Base-by-base conservation (phyloP, 2,113 vertebrate genomes). In the Fulica atra region DNA sequence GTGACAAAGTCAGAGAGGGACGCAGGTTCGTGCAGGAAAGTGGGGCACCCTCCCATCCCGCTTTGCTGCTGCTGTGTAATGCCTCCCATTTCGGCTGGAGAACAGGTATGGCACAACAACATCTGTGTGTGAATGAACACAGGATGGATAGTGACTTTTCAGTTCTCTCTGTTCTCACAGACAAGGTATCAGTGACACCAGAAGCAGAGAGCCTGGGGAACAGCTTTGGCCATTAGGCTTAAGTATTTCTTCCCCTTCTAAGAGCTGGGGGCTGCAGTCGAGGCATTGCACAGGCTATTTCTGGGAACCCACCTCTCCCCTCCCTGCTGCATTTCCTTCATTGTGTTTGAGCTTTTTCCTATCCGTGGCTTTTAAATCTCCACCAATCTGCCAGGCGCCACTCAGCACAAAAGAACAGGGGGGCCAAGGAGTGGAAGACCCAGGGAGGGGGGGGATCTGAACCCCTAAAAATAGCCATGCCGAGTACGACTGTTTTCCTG, bases 391-490 rank as follows among this genome's bases (percentile, higher is more conserved):
- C 96, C 97, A 98, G 97, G 96, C 95, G 92, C 97, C 97, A 90
- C 93, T 96, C 95, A 90, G 97, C 85, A 96, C 97, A 98, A 98
- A 97, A 91, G 95, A 74, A 90, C 63, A 1, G 72, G 38, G 63
- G 79, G 83, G 89, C 63, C 33, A 28, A 66, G 72, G 94, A 46
- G 87, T 96, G 88, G 94, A 92, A 91, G 65, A 80, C 72, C 53
- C 63, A 8, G 84, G 92, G 97, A 93, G 96, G 97, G 95, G 95
- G 89, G 91, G 26, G 44, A 69, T 87, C 56, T 86, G 80, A 68
- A 94, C 93, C 94, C 96, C 98, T 98, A 98, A 98, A 98, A 98
- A 98, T 98, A 98, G 97, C 94, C 61, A 40, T 92, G 86, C 91
- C 15, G 3, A 95, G 93, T 96, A 93, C 40, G 71, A 97, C 92